Evolutionary conservation across 1,140 invertebrate species (phyloP).

Genomic region (Nasonia giraulti): DNA sequence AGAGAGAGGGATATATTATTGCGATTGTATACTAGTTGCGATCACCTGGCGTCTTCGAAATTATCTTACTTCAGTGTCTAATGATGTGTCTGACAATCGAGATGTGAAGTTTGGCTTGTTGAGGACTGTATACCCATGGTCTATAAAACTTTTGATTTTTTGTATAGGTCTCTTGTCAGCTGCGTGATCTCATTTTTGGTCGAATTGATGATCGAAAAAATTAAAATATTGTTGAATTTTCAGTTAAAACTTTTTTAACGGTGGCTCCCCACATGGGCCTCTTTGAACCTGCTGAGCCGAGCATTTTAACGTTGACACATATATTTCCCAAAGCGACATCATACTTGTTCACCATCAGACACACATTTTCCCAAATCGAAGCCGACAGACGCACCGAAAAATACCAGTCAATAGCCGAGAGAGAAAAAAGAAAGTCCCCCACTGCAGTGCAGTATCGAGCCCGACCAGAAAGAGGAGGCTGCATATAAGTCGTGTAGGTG

Average conservation of each 20-base stretch:
- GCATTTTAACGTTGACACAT: neutral
- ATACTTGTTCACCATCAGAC: neutral
- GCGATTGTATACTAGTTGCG: neutral
- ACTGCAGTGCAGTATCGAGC: neutral
- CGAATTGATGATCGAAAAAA: too few species aligned
- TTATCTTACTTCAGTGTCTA: neutral
- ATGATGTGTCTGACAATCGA: neutral
- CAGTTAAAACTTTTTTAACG: too few species aligned
- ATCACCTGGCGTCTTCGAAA: neutral
- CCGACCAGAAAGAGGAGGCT: neutral
- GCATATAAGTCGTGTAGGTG: neutral
- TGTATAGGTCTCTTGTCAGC: too few species aligned
- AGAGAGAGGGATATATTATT: too few species aligned
- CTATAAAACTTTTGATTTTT: too few species aligned
- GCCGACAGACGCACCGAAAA: too few species aligned
- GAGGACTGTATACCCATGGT: too few species aligned
- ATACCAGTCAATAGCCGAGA: neutral
- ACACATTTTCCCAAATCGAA: neutral
- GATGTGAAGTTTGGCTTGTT: neutral
- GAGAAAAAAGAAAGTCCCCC: neutral
- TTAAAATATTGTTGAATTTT: too few species aligned
- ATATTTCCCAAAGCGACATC: neutral
- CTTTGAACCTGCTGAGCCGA: neutral
- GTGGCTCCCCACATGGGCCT: neutral
- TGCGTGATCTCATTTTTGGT: too few species aligned